Percentiles rank a stretch among this genome's conserved stretches.
These are phyloP conservation scores for Antheraea pernyi DNA, from an alignment of 1,140 invertebrate genomes.

Conservation along the genomic window DNA sequence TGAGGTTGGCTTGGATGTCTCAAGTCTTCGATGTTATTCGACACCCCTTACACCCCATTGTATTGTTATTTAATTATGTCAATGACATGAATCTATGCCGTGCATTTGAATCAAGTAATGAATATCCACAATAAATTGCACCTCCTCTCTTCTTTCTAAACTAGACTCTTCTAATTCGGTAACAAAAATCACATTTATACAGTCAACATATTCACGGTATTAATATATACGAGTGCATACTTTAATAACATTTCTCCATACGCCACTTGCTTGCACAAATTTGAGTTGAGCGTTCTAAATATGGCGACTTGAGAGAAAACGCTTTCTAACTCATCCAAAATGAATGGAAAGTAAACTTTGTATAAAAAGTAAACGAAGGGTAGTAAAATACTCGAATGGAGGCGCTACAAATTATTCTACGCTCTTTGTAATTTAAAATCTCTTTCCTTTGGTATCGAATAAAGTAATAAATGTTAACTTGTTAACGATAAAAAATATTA, in stretches of 20 bases:
- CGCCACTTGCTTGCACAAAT: background rate
- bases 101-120: too few species aligned
- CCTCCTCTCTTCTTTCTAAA: too few species aligned
- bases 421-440: background rate
- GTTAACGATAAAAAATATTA: background rate
- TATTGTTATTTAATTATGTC: too few species aligned
- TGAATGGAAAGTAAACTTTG: constrained; percentile 26
- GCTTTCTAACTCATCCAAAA: constrained; percentile 33
- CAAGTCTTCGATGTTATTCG: too few species aligned
- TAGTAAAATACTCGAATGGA: constrained; percentile 17
- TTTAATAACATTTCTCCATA: background rate
- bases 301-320: constrained; percentile 17
- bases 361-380: constrained; percentile 16
- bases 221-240: too few species aligned
- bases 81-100: too few species aligned
- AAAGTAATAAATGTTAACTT: background rate
- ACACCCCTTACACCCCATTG: background rate
- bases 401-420: background rate
- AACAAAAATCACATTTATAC: too few species aligned
- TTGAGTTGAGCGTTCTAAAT: constrained; percentile 13
- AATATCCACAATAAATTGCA: too few species aligned
- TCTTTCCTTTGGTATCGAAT: background rate
- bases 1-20: too few species aligned
- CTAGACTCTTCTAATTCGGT: too few species aligned
- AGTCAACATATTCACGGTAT: too few species aligned